Base-by-base conservation (phyloP, 2,888 invertebrate genomes). In the Lingula anatina region DNA sequence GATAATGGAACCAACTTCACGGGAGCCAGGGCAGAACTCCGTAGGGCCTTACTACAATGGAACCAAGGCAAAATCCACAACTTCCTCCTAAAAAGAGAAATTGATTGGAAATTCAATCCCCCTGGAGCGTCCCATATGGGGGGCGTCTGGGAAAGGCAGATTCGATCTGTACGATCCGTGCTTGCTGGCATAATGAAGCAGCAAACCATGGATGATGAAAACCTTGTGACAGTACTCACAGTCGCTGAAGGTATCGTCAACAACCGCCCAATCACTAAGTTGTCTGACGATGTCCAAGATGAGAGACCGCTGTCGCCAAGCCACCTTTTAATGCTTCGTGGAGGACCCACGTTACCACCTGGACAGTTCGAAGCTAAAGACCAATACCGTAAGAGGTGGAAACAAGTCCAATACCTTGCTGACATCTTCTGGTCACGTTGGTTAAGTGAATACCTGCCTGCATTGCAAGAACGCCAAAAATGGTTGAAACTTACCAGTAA, bases 91-190 rank as follows among this genome's bases (percentile, higher is more conserved):
- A 23, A 46, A 24, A 5, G 20, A 5, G 38, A 38, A 3, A 46
- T 46, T 4, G 9, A 38, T 2, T 46, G 46, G 46, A 9, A 5
- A 5, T 46, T 46, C 26, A 46, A 46, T 20, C 37, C 46, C 2
- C 46, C 46, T 15, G 2, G 9, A 23, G 46, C 46, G 1, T 46
- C 46, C 24, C 37, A 46, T 21, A 38, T 46, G 46, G 46, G 46
- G 3, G 46, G 46, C 9, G 46, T 38, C 9, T 46, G 46, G 46
- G 46, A 46, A 20, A 2, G 46, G 24, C 46, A 38, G 9, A 38
- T 46, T 5, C 37, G 38, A 24, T n/a, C 38, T 2, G n/a, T 46
- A 2, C 5, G 46, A 20, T 5, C 15, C 2, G 37, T 46, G 5
- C 5, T 46, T 15, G n/a, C 15, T 24, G 38, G 24, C 2, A 23